Conservation (phyloP, 2,888 invertebrate species). For the Spodoptera picta region DNA sequence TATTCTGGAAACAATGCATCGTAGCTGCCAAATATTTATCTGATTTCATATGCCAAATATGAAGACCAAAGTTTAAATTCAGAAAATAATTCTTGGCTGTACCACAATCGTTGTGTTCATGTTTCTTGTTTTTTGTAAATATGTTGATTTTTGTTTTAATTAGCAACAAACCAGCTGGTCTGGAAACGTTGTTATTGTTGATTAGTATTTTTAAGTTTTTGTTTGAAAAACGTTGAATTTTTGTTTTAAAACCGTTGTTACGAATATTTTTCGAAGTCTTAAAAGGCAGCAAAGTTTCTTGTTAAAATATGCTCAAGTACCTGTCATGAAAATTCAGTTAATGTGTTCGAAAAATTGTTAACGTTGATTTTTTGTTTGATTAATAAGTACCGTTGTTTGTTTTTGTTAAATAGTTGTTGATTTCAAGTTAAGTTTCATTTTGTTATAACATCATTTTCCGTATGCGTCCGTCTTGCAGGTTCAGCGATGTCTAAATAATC, state of each 20-base stretch:
- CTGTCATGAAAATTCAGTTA: conserved; percentile 30
- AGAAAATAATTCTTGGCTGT: conserved; percentile 19
- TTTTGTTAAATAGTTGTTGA: conserved; percentile 27
- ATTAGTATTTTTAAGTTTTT: conserved; percentile 26
- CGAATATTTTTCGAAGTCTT: neutral
- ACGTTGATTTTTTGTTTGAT: conserved; percentile 36
- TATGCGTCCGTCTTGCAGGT: neutral
- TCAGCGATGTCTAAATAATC: no score
- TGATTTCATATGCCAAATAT: no score
- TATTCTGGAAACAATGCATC: conserved; percentile 9
- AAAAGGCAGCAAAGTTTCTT: conserved; percentile 6
- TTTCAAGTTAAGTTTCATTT: conserved; percentile 41
- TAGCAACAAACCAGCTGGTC: conserved; percentile 50
- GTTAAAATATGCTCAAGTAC: neutral
- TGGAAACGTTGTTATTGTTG: conserved; percentile 33
- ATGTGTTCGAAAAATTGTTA: conserved; percentile 21
- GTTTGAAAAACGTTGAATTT: conserved; percentile 44
- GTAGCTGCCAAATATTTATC: no score
- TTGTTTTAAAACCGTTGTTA: conserved; percentile 21
- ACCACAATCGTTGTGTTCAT: conserved; percentile 55
- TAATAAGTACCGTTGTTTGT: neutral
- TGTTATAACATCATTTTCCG: conserved; percentile 7
- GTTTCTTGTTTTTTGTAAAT: conserved; percentile 43
- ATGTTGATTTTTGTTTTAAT: conserved; percentile 51
- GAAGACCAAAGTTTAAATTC: conserved; percentile 31